Evolutionary conservation across 1,140 invertebrate genomes (phyloP), one percentile per base, ranked within the genome.

Genomic region (Drosophila pandora): DNA sequence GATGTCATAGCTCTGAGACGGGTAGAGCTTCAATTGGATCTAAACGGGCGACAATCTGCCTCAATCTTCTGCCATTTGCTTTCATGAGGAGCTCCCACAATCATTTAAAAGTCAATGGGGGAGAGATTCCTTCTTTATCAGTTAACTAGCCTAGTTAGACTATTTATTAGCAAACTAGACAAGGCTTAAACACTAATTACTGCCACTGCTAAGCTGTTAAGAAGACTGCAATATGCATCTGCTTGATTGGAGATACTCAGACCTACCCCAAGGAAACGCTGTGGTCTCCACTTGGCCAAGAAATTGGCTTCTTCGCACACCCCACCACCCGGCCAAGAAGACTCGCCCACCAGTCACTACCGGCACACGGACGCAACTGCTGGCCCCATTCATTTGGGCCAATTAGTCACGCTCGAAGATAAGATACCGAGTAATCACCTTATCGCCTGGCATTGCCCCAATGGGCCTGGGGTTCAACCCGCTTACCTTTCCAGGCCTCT

Each of bases 401-500:
- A 85, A 85, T 85, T 85, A 85, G 82, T 85, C 82, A 85, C 78
- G 70, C 83, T 64, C 70, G 28, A 34, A 68, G 82, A 85, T 85
- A 85, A 85, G 82, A 85, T 85, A 85, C 58, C 78, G 45, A 55
- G 62, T 85, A 85, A 85, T 85, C 82, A 76, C 48, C 78, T 85
- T 85, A 85, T 85, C 82, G 83, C 64, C 63, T 75, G 71, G 71
- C 71, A 75, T 75, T 75, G 71, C 70, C 71, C 62, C 62, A 70
- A 71, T 67, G 52, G 71, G 71, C 50, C 68, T 72, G 50, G 54
- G 59, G 57, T 70, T 68, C 67, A 61, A 45, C 57, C 79, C 63
- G 67, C 64, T 52, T 32, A 53, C 60, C 34, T 17, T 17, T 17
- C 17, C 17, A 17, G 17, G 17, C 32, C 30, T 32, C 34, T 43